Evolutionary conservation across 2,888 invertebrate genomes (phyloP), one percentile per base, ranked within the genome.

Genomic region (Lepidocyrtoides sp.): DNA sequence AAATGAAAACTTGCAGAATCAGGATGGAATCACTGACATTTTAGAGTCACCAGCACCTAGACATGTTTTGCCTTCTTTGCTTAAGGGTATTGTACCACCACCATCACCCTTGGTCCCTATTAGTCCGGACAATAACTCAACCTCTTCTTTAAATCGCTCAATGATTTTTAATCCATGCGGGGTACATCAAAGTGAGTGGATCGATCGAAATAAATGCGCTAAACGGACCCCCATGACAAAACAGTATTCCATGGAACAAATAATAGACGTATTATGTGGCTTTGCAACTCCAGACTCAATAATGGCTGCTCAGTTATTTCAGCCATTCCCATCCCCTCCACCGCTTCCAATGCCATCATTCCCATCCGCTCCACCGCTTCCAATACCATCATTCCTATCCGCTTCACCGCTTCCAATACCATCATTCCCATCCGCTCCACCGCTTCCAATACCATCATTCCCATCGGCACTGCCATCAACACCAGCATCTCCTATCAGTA

Each of bases 251-350:
- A 75, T 89, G 17, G 77, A 75, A 12, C 89, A 89, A n/a, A 4
- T 89, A n/a, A 77, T 89, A 12, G 89, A 89, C 48, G 66, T 89
- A 10, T 32, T 83, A 3, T 77, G 66, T 23, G 89, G 89, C 29
- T 79, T 79, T 8, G 79, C 51, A n/a, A 79, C 79, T 32, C 79
- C 79, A 5, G 79, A 79, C 20, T 54, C 79, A 0, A 79, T 54
- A 5, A 51, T 79, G 54, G 79, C 79, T 32, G 17, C 10, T 4
- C 51, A 79, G 17, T 14, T 79, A 32, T 79, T 79, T 17, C n/a
- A 79, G 4, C 79, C 54, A n/a, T n/a, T 72, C 2, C 69, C 36
- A 69, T 32, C 60, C 20, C 23, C 60, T n/a, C n/a, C n/a, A n/a
- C n/a, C 4, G 41, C 10, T 41, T 41, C 41, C 10, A 41, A 41